Base-by-base conservation (phyloP, 2,797 vertebrate genomes). In the Huso huso region DNA sequence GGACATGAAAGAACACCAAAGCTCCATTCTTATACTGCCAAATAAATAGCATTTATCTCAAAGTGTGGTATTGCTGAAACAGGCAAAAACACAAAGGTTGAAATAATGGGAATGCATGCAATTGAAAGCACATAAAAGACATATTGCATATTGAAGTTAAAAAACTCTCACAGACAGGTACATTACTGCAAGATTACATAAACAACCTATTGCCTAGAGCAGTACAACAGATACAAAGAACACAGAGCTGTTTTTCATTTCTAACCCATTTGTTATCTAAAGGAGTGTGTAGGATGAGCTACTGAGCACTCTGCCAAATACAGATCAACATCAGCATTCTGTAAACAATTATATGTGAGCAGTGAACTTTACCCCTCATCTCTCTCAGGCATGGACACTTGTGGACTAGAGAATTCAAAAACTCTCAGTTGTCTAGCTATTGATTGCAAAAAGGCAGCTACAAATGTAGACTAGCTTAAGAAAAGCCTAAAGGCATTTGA, bases 361-460 rank as follows among this genome's bases (percentile, higher is more conserved):
- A 55, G 52, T 55, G 52, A 55, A 4, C 52, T 55, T 55, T 3
- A 55, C 52, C 3, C 52, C 6, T 9, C n/a, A 10, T 55, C 9
- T 55, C 4, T 55, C 52, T n/a, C 9, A 55, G 52, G 52, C 52
- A 55, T 9, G 52, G n/a, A n/a, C 9, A 10, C 52, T 12, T 55
- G 52, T 55, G 52, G 61, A 23, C 18, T 62, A 18, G 18, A 62
- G 18, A 62, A 12, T 62, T 62, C 61, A 8, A 8, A 23, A 62
- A 48, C 18, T 62, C 61, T 23, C 18, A 8, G 7, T 62, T 10
- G 61, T 48, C 9, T 37, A 62, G 10, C 13, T 62, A 62, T 62
- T 62, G 61, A 62, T 62, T 62, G 5, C 11, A 62, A 60, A 55
- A 9, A 55, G 52, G 52, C 52, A 55, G 52, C 52, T 6, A 55